A percentile compares a stretch with the other conserved stretches of the same genome.
These are phyloP conservation scores for Tipula vernalis DNA, from an alignment of 2,888 invertebrate species.

Conservation along the genomic window DNA sequence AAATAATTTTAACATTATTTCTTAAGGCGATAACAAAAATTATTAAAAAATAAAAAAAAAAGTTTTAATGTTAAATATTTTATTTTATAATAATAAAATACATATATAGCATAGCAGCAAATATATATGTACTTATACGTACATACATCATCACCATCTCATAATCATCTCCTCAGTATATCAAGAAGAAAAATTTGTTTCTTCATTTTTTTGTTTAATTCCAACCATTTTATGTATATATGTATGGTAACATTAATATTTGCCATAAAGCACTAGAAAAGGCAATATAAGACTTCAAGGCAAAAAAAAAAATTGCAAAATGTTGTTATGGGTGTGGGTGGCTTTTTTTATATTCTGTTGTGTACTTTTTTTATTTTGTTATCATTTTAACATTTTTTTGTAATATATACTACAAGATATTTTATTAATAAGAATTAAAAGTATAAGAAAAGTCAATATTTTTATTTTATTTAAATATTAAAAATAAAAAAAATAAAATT, in stretches of 20 bases:
- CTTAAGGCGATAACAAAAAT: background rate
- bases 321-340: background rate
- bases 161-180: background rate
- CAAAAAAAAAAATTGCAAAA: background rate
- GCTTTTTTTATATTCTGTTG: background rate
- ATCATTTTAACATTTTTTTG: background rate
- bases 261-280: background rate
- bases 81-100: background rate
- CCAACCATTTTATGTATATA: background rate
- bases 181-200: background rate
- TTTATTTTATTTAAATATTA: background rate
- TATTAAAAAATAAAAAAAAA: background rate
- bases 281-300: background rate
- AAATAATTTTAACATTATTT: slow-evolving; percentile 4
- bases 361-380: background rate
- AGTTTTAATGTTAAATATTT: background rate
- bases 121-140: background rate
- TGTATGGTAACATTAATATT: background rate
- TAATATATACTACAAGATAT: background rate
- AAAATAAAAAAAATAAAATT: background rate
- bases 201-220: background rate
- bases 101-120: background rate
- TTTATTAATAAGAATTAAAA: slow-evolving; percentile 4
- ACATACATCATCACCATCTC: background rate
- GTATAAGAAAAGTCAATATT: background rate